These are phyloP conservation scores for Emydura subglobosa DNA, from an alignment of 2,113 vertebrate species.

Conservation along the genomic window DNA sequence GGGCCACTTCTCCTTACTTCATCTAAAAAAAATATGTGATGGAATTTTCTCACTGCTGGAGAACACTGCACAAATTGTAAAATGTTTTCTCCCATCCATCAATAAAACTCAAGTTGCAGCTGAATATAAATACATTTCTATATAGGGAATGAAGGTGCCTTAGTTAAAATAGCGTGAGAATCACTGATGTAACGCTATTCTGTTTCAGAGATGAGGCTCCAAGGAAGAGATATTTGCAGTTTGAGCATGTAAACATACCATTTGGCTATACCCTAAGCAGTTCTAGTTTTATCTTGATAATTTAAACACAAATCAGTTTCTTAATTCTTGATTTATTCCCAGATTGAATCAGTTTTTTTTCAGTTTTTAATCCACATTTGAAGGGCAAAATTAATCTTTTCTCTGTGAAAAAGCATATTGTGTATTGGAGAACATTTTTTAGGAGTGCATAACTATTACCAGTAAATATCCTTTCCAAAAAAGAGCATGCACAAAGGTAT, in stretches of 20 bases:
- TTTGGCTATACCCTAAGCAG: not conserved
- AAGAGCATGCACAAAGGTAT: rapidly evolving
- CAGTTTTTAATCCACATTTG: not conserved
- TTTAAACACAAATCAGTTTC: not conserved
- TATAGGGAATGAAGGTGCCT: not conserved
- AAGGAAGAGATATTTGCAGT: not conserved
- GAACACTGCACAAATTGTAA: not conserved
- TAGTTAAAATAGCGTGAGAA: not conserved
- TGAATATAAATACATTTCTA: not conserved
- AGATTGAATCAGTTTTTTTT: not conserved
- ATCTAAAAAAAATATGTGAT: too few species aligned
- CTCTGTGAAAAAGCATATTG: rapidly evolving
- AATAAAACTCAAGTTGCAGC: not conserved
- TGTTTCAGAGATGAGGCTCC: not conserved
- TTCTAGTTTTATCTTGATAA: not conserved
- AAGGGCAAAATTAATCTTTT: not conserved
- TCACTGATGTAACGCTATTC: not conserved
- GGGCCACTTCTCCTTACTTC: not conserved
- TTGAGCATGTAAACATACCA: not conserved
- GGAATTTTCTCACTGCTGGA: not conserved
- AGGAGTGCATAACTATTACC: not conserved
- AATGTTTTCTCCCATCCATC: not conserved
- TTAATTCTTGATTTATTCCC: not conserved
- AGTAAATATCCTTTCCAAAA: not conserved
- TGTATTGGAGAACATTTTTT: not conserved